Evolutionary conservation across 2,888 invertebrate species (phyloP).

Genomic region (Pterostichus madidus): DNA sequence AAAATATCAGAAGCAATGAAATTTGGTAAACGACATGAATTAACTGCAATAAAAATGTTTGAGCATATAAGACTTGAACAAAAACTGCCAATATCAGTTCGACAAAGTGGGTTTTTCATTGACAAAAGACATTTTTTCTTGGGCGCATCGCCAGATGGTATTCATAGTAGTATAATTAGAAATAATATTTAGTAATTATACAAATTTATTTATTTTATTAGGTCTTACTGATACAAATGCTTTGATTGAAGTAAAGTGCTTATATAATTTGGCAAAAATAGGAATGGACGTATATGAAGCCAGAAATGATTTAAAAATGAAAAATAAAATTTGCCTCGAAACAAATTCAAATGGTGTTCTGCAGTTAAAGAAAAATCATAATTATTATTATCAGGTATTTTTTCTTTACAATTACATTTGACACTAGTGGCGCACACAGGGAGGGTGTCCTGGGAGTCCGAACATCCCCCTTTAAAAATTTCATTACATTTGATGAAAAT

Average conservation of each 20-base stretch:
- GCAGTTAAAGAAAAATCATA: too few relatives aligned
- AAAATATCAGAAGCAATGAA: slow-evolving; percentile 16
- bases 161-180: neutral
- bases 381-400: neutral
- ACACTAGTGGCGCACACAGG: too few relatives aligned
- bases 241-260: slow-evolving; percentile 20
- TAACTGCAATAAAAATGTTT: slow-evolving; percentile 36
- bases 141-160: slow-evolving; percentile 38
- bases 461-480: too few relatives aligned
- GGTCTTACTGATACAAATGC: neutral
- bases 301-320: too few relatives aligned
- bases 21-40: slow-evolving; percentile 35
- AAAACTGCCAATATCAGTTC: neutral
- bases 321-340: too few relatives aligned
- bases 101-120: neutral
- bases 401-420: too few relatives aligned
- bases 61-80: neutral
- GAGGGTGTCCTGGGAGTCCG: too few relatives aligned
- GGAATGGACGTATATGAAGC: neutral
- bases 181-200: neutral
- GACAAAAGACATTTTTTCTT: slow-evolving; percentile 17
- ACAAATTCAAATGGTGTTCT: too few relatives aligned
- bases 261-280: neutral
- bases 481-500: too few relatives aligned
- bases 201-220: neutral